Conservation (phyloP, 53 echinoderm and acorn worm genomes). For the Stichopus horrens region DNA sequence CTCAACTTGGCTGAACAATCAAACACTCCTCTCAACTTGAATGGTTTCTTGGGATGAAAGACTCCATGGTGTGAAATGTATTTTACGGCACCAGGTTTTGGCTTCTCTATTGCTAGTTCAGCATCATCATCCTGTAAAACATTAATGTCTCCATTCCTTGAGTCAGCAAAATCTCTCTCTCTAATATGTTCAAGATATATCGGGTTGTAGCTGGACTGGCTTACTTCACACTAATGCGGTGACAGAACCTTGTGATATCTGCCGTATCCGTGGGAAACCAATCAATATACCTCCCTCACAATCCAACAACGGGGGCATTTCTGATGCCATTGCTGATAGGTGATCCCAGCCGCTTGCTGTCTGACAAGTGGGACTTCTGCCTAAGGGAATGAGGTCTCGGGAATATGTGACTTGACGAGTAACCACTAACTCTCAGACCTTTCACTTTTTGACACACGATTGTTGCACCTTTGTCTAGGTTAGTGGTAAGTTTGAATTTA, state of each 20-base stretch:
- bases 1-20: conserved; percentile 24
- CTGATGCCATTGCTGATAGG: conserved; percentile 40
- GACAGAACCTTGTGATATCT: conserved; percentile 41
- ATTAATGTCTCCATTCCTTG: conserved; percentile 4
- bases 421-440: conserved; percentile 37
- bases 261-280: conserved; percentile 8
- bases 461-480: conserved; percentile 34
- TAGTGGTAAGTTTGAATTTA: conserved; percentile 53
- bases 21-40: conserved; percentile 24
- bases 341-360: conserved; percentile 50
- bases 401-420: conserved; percentile 45
- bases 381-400: conserved; percentile 62
- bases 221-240: conserved; percentile 51
- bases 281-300: conserved; percentile 61
- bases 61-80: conserved; percentile 22
- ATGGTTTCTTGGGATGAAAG: conserved; percentile 19
- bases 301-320: conserved; percentile 46
- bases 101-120: conserved; percentile 1
- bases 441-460: conserved; percentile 2
- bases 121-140: conserved; percentile 63
- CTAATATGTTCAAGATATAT: conserved; percentile 46
- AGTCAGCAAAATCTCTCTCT: conserved; percentile 55
- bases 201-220: conserved; percentile 35
- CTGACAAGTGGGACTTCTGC: conserved; percentile 48
- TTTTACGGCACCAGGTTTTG: background rate